phyloP scores from a whole-genome alignment of 2,888 invertebrate species.

The Lamellibrachia satsuma region DNA sequence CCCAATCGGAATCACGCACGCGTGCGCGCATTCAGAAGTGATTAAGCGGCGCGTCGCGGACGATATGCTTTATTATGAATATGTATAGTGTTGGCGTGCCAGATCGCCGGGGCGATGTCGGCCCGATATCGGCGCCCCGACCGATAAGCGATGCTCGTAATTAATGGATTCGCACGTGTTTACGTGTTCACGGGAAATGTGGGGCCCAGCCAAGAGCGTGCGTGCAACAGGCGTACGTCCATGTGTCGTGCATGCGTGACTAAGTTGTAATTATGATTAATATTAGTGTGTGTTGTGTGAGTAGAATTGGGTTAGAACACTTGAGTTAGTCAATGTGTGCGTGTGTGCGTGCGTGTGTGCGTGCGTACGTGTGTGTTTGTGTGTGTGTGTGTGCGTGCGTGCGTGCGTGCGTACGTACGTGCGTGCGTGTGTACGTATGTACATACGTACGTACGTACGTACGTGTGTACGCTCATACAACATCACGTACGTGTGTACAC shows the following conservation, averaged over 20 bases:
- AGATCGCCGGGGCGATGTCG: not conserved
- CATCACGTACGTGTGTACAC: no score
- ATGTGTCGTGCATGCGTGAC: not conserved
- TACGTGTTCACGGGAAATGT: not conserved
- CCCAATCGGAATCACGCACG: not conserved
- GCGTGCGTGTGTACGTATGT: no score
- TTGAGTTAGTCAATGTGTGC: no score
- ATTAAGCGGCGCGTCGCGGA: not conserved
- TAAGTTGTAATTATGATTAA: not conserved
- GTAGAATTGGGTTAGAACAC: no score
- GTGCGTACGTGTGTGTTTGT: no score
- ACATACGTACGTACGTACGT: no score
- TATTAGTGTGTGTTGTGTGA: not conserved
- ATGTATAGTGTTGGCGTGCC: not conserved
- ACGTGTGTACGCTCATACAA: no score
- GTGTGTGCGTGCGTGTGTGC: no score
- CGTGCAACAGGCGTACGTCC: not conserved
- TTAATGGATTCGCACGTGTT: constrained; percentile 12
- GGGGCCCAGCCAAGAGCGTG: not conserved
- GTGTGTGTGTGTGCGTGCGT: no score
- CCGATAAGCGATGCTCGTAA: not conserved
- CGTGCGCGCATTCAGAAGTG: not conserved
- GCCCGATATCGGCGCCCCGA: not conserved
- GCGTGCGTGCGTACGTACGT: no score
- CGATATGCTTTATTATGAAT: constrained; percentile 12